phyloP scores from a whole-genome alignment of 2,888 invertebrate genomes.

The Heterodera filipjevi region DNA sequence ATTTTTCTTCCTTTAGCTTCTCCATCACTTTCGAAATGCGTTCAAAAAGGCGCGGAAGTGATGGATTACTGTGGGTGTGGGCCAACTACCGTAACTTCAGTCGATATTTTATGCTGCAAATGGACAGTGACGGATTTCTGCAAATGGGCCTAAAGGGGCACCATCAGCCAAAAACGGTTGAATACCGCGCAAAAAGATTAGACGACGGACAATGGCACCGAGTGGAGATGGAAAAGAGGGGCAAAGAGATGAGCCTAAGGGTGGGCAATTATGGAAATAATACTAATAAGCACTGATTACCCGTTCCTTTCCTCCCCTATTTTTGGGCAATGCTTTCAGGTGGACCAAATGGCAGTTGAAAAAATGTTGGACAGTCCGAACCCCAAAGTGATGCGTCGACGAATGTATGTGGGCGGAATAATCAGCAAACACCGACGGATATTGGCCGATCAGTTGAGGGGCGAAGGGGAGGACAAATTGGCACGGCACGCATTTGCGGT shows the following conservation, averaged over 20 bases:
- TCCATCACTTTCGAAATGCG: conserved; percentile 49
- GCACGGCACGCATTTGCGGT: conserved; percentile 19
- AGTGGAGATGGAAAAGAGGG: conserved; percentile 49
- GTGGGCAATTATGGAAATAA: conserved; percentile 19
- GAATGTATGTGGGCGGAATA: conserved; percentile 63
- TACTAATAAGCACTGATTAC: neutral
- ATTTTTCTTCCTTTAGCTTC: conserved; percentile 47
- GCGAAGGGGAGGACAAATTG: neutral
- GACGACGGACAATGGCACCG: conserved; percentile 63
- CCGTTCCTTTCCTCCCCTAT: neutral
- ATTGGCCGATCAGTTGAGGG: conserved; percentile 40
- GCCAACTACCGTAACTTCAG: conserved; percentile 59
- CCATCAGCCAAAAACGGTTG: conserved; percentile 49
- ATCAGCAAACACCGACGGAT: conserved; percentile 56
- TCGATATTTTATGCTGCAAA: conserved; percentile 56
- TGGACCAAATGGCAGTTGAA: conserved; percentile 51
- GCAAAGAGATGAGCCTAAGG: conserved; percentile 38
- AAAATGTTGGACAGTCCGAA: conserved; percentile 54
- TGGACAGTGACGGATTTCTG: conserved; percentile 56
- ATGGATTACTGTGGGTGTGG: conserved; percentile 62
- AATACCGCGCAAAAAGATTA: conserved; percentile 43
- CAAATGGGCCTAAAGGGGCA: conserved; percentile 58
- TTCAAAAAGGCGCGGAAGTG: conserved; percentile 42
- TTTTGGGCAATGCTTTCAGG: conserved; percentile 32
- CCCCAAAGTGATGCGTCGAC: conserved; percentile 60